Evolutionary conservation across 2,888 invertebrate species (phyloP), one percentile per base, ranked within the genome.

Genomic region (Empis stercorea): DNA sequence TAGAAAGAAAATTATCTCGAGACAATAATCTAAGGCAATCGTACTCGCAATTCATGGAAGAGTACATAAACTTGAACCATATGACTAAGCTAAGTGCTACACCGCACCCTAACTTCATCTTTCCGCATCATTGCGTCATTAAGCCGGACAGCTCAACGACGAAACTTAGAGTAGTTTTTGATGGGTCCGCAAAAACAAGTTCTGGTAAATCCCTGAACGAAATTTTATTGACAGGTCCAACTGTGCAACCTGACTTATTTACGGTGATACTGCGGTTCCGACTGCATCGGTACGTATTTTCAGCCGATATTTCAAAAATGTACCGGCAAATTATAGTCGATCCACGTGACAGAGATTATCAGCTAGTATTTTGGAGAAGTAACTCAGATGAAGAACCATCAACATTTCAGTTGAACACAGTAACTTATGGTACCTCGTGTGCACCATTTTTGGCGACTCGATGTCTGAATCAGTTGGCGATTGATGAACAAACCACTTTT

Each of bases 401-500:
- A 27, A 27, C 23, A 27, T 27, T 7, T 34, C 13, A 34, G n/a
- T 34, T 34, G n/a, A 34, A 34, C 13, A 34, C 34, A 34, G 34
- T 34, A 34, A 34, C 43, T 11, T 56, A 52, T 48, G 56, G 58
- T 16, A 50, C 49, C 3, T 41, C 52, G 5, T 20, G 50, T 9
- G 52, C 58, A 3, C 54, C 57, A 13, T 57, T 41, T 47, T 45
- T 55, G 13, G 57, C 57, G 1, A 53, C 51, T 2, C 46, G 52
- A 32, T 43, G 47, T 9, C 17, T 59, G 4, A 49, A 50, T 10
- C 47, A 52, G 30, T 32, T 55, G 10, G 54, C 53, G 4, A 20
- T 27, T 4, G 48, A 53, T n/a, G 48, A 48, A 32, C 11, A 23
- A 17, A 6, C 15, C 0, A 48, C 39, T 10, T 55, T 42, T 44